A percentile compares a stretch with the other conserved stretches of the same genome.
These are phyloP conservation scores for Acronicta leporina DNA, from an alignment of 2,888 invertebrate genomes.

Conservation along the genomic window DNA sequence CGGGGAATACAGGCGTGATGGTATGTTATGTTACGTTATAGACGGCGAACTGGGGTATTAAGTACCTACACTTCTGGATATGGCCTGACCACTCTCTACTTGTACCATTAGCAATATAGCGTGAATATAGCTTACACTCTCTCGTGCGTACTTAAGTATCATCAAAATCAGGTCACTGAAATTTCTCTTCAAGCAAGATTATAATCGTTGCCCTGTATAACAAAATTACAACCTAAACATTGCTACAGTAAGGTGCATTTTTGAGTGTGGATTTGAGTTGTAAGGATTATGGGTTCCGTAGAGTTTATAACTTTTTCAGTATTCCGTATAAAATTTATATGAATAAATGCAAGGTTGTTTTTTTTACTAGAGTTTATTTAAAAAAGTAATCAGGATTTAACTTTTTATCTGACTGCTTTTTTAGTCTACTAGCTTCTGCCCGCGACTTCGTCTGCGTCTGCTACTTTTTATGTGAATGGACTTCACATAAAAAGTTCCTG, in stretches of 20 bases:
- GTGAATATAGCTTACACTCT: conserved; percentile 20
- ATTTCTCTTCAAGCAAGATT: conserved; percentile 44
- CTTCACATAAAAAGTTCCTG: no score
- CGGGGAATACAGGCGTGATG: no score
- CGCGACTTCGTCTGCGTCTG: no score
- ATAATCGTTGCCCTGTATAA: conserved; percentile 6
- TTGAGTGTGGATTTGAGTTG: neutral
- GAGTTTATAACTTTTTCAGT: conserved; percentile 18
- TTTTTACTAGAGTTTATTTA: no score
- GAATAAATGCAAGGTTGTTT: neutral
- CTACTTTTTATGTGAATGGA: no score
- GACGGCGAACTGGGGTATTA: no score
- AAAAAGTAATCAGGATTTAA: no score
- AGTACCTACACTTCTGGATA: no score
- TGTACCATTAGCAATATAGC: conserved; percentile 10
- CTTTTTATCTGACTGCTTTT: no score
- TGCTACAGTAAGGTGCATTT: fast-evolving
- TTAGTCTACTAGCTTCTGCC: no score
- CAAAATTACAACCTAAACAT: conserved; percentile 11
- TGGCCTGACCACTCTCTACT: conserved; percentile 5
- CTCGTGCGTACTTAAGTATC: conserved; percentile 41
- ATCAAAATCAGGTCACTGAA: conserved; percentile 55
- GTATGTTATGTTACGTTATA: no score
- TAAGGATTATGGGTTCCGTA: neutral
- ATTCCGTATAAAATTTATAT: conserved; percentile 2